Evolutionary conservation across 2,797 vertebrate genomes (phyloP), one percentile per base, ranked within the genome.

Genomic region (Odontamblyopus rebecca): DNA sequence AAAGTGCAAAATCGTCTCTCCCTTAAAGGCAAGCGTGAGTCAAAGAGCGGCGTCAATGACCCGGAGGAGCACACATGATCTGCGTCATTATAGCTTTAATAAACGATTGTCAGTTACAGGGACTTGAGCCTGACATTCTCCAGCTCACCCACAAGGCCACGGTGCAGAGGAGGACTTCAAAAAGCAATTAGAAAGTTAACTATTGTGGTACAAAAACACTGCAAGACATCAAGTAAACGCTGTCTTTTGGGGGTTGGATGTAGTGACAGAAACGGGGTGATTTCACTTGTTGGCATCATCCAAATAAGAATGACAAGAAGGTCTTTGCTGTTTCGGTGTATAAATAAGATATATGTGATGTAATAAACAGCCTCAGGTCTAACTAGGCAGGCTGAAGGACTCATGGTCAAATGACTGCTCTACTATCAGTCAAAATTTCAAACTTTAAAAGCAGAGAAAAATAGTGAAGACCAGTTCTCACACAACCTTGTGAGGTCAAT

Each of bases 31-130:
- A 74, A 71, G 61, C 71, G 75, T 29, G 51, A 63, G 63, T 50
- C 64, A 67, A 64, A 74, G 71, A 66, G 81, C 70, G 77, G 78
- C 75, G 82, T 84, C 78, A 82, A 81, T 87, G 88, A 90, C 86
- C 85, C 70, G 57, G 80, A 88, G 86, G 76, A 88, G 74, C 84
- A 89, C 83, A 73, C 78, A 70, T 70, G 79, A 70, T 69, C 75
- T 73, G 77, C 76, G 82, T 82, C 82, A 88, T 90, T 80, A 90
- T 83, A 83, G 81, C 83, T 91, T 91, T 89, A 89, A 91, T 91
- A 88, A 87, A 88, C 76, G 77, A 81, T 82, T 79, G 86, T 86
- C 84, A 87, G 89, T 91, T 89, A 86, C 80, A 66, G 65, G 63
- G 35, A 65, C 59, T 85, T 79, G 9, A 2, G 72, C 63, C 74